Evolutionary conservation across 1,140 invertebrate genomes (phyloP), one percentile per base, ranked within the genome.

Genomic region (Ips nitidus): DNA sequence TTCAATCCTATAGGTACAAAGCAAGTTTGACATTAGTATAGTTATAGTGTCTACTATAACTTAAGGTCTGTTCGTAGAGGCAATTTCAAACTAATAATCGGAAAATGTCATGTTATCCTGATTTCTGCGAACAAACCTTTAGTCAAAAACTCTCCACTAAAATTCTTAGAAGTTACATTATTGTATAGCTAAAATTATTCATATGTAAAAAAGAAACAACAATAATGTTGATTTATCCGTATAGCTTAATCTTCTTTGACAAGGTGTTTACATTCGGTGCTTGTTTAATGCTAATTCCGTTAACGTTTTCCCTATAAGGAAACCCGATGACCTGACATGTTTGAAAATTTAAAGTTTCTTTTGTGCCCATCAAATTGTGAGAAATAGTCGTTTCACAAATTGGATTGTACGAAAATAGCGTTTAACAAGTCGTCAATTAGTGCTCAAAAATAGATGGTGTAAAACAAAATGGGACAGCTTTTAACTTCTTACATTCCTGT

Each of bases 221-320:
- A 61, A 61, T 61, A 37, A 61, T 47, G 41, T 47, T 61, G 59
- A 61, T 61, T 61, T 61, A 61, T 61, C 8, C 3, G 41, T 2
- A 45, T 45, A 43, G 43, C 38, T 61, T 61, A 61, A 61, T 61
- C 59, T 61, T 61, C 22, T 39, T 37, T 43, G 37, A 45, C 59
- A 45, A 45, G 7, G 3, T 61, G 41, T 61, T 61, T 61, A 61
- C 43, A 45, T 45, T 61, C 3, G 7, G 43, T 58, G 22, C 41
- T 58, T 58, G 7, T 58, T 40, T 58, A 39, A 61, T 61, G 8
- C 22, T 61, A 58, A 58, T 58, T 58, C 40, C 56, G 56, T 41
- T 58, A 58, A 58, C 40, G 37, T 7, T 58, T 41, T 58, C 56
- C 56, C 1, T 58, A 45, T 61, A 61, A 45, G 37, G 43, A 59